Conservation (phyloP, 1,140 invertebrate genomes). For the Drosophila arizonae region DNA sequence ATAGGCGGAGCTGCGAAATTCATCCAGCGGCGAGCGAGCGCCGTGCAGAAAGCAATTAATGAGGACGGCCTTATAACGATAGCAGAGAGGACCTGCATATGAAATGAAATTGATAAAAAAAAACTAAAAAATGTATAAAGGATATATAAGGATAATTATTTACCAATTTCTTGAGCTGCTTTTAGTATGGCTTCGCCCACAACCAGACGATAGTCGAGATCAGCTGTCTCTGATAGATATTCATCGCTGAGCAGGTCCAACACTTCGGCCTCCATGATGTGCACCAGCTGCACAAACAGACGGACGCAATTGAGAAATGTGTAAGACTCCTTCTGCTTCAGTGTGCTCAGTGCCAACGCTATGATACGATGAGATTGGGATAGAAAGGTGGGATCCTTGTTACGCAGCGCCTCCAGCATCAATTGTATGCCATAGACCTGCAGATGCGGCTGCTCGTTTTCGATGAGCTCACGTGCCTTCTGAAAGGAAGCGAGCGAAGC, state of each 20-base stretch:
- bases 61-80: constrained; percentile 87
- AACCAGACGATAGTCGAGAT: constrained; percentile 85
- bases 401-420: constrained; percentile 60
- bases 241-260: constrained; percentile 72
- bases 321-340: constrained; percentile 75
- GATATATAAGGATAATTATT: constrained; percentile 18
- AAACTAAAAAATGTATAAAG: neutral
- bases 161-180: constrained; percentile 87
- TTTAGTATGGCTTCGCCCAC: constrained; percentile 90
- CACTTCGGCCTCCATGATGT: constrained; percentile 72
- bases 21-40: constrained; percentile 85
- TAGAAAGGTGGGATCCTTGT: constrained; percentile 54
- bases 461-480: constrained; percentile 60
- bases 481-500: constrained; percentile 39
- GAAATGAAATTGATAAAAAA: neutral
- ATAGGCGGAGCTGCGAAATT: constrained; percentile 89
- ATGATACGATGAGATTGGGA: constrained; percentile 67
- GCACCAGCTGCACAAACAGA: constrained; percentile 65
- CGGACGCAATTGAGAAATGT: constrained; percentile 78
- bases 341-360: constrained; percentile 63
- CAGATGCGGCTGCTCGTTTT: constrained; percentile 63
- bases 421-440: constrained; percentile 76
- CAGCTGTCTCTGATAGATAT: constrained; percentile 62
- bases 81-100: constrained; percentile 86
- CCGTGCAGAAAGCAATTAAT: constrained; percentile 88